Percentiles rank a stretch among this genome's conserved stretches.
These are phyloP conservation scores for Petromus typicus DNA, from an alignment of 2,113 vertebrate genomes.

Conservation along the genomic window DNA sequence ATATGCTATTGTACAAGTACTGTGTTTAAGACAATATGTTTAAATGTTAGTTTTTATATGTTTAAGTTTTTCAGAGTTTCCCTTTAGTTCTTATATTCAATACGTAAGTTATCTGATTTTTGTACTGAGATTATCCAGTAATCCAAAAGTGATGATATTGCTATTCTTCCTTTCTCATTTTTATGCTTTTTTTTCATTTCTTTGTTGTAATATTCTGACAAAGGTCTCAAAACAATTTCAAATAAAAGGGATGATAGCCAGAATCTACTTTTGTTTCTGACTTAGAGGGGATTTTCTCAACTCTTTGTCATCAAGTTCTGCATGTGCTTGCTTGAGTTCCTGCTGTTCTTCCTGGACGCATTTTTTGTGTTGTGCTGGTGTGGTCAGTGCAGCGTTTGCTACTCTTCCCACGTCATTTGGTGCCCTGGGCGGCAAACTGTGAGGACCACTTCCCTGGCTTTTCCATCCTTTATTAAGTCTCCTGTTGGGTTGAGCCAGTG, in stretches of 20 bases:
- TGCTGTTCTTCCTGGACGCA: not conserved
- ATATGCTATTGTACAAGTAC: not conserved
- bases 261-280: not conserved
- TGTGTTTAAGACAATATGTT: constrained; percentile 20
- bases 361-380: not conserved
- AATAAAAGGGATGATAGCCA: not conserved
- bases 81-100: constrained; percentile 35
- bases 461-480: not conserved
- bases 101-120: constrained; percentile 39
- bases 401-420: accelerated
- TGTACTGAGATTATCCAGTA: not conserved
- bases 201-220: not conserved
- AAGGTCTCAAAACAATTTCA: not conserved
- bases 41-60: constrained; percentile 5
- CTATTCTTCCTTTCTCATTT: constrained; percentile 33
- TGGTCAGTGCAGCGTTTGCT: no score
- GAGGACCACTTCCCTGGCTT: not conserved
- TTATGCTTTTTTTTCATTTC: not conserved
- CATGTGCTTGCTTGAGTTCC: not conserved
- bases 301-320: not conserved
- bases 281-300: not conserved
- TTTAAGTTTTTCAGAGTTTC: not conserved
- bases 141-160: constrained; percentile 24
- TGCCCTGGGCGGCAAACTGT: not conserved
- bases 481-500: not conserved